Conservation (phyloP, 2,113 vertebrate species). For the Thinocorus orbignyianus region DNA sequence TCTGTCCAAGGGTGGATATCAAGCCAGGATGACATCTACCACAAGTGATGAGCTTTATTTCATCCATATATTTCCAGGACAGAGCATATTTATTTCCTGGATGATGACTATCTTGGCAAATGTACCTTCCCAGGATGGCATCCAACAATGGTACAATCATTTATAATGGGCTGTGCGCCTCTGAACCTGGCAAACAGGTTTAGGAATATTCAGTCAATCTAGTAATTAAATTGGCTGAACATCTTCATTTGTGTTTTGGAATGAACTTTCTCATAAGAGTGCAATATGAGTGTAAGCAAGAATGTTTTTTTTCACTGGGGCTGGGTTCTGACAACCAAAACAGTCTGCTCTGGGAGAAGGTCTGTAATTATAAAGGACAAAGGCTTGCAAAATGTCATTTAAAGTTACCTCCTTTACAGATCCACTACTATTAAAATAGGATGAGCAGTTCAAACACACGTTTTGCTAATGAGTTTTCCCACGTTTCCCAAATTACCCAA, state of each 20-base stretch:
- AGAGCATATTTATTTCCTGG: conserved; percentile 55
- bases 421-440: not conserved
- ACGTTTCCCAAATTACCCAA: not conserved
- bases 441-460: not conserved
- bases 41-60: not conserved
- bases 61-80: conserved; percentile 43
- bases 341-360: not conserved
- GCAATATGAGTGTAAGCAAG: not conserved
- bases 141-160: conserved; percentile 29
- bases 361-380: not conserved
- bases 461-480: not conserved
- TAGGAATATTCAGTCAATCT: conserved; percentile 43
- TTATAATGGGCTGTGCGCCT: not conserved
- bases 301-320: not conserved
- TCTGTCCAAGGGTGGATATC: not conserved
- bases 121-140: conserved; percentile 16
- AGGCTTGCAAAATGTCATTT: not conserved
- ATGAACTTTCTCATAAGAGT: not conserved
- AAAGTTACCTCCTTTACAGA: not conserved
- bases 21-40: conserved; percentile 7
- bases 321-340: not conserved
- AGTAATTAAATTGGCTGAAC: conserved; percentile 64
- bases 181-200: conserved; percentile 29
- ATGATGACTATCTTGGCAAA: conserved; percentile 41
- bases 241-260: conserved; percentile 20